Evolutionary conservation across 2,113 vertebrate species (phyloP), one percentile per base, ranked within the genome.

Genomic region (Chascanopsetta lugubris): DNA sequence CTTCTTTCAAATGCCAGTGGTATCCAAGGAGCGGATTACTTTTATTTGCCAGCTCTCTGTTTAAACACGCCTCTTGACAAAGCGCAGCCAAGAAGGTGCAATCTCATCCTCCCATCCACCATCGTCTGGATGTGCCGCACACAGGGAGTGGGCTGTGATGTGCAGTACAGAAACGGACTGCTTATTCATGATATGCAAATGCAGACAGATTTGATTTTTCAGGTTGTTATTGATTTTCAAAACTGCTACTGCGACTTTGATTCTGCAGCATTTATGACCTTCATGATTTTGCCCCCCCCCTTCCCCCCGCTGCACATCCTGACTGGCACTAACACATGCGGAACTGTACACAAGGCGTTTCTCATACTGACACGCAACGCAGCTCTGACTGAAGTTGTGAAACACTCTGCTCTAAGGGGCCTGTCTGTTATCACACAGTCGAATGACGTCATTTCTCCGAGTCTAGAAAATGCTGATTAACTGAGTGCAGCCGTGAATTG

Each of bases 1-100:
- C 40, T 38, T 47, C 36, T 58, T 6, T 20, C 26, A n/a, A 29
- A 38, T 56, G 50, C n/a, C 42, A 22, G 8, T 32, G 22, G 20
- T 40, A 24, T 68, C 48, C 21, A 49, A 8, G 47, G 45, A 43
- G 13, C 61, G 42, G 36, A 48, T 59, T 51, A 30, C 48, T 15
- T 55, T 51, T 49, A 54, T 66, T 68, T 66, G 7, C 53, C 54
- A 73, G 46, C 18, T 61, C 38, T 60, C 61, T 78, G 79, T 83
- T 71, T 32, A 71, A 78, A 74, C 85, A 61, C 62, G 68, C 51
- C 43, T 46, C 1, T 6, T 54, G 51, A 50, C 25, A 9, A 48
- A 49, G 17, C 2, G 2, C 32, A 53, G 40, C 24, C 32, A 22
- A 17, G 64, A 72, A 10, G 9, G 22, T 43, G 12, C 20, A 32